phyloP scores from a whole-genome alignment of 2,113 vertebrate species.

The Octodon degus region DNA sequence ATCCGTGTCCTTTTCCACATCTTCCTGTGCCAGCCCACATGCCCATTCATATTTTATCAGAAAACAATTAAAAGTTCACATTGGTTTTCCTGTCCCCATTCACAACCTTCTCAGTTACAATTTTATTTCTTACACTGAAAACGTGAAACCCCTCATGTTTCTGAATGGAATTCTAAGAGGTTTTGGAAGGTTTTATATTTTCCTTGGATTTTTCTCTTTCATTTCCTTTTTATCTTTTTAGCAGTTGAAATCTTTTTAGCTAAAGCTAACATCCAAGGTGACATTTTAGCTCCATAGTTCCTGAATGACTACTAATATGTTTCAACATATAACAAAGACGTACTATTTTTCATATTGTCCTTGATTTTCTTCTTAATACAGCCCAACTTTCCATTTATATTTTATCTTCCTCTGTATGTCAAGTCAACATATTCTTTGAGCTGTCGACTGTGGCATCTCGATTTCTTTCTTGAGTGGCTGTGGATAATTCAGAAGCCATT shows the following conservation, averaged over 20 bases:
- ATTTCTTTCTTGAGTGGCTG: conserved; percentile 77
- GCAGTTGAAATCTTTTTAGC: conserved; percentile 54
- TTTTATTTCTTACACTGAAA: conserved; percentile 49
- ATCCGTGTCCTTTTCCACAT: not conserved
- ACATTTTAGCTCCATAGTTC: conserved; percentile 62
- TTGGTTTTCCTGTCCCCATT: conserved; percentile 12
- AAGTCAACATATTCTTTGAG: conserved; percentile 77
- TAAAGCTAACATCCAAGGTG: conserved; percentile 62
- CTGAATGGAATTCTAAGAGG: conserved; percentile 28
- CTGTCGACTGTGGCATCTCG: conserved; percentile 60
- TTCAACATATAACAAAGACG: conserved; percentile 61
- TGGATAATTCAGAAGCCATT: conserved; percentile 80
- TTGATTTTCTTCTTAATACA: conserved; percentile 69
- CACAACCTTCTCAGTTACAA: conserved; percentile 12
- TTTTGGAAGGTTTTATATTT: conserved; percentile 26
- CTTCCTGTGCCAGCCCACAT: not conserved
- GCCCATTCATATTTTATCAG: not conserved
- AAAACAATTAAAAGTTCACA: conserved; percentile 27
- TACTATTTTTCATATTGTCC: conserved; percentile 64
- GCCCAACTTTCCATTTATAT: conserved; percentile 64
- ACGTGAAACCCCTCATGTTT: not conserved
- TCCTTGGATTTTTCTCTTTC: conserved; percentile 16
- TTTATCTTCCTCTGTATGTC: conserved; percentile 45
- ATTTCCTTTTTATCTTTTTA: conserved; percentile 53
- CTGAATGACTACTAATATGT: conserved; percentile 38